Base-by-base conservation (phyloP, 2,888 invertebrate genomes). In the Phaonia tiefii region DNA sequence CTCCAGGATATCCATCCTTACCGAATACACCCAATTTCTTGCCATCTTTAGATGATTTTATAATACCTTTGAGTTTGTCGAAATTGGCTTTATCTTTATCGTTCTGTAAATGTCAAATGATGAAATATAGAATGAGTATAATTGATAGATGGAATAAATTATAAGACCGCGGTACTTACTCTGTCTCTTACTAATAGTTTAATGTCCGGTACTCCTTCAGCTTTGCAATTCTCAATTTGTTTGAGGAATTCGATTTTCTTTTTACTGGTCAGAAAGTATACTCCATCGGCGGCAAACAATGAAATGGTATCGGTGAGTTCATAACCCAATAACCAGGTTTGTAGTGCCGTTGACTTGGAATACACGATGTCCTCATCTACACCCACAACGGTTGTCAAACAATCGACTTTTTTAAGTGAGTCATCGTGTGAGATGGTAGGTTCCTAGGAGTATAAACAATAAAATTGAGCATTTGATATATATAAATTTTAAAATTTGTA, bases 321-420 rank as follows among this genome's bases (percentile, higher is more conserved):
- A 90, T 99, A 99, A 67, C 98, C 98, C 89, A 99, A 95, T 70
- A 99, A 93, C 99, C 99, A 99, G 75, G 96, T 96, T 96, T 99
- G 99, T 84, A 99, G 92, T 17, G 99, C 96, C 84, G 96, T 96
- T 3, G 99, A 98, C 92, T 99, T 99, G 90, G 98, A 97, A 91
- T 99, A 99, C 66, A 98, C 95, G 83, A 97, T 95, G 86, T 99
- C 98, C 89, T 99, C 98, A 90, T 98, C 98, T 10, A 95, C 95
- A 74, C 99, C 99, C 79, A 98, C 97, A 60, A 96, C 96, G 11
- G 97, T 95, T 84, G 98, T 95, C 83, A 99, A 92, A 85, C 98
- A 97, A 92, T 99, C 98, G 86, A 96, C 94, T 91, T 97, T 96
- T 44, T 93, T 93, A 84, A 97, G 93, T 11, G 94, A 94, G 91